phyloP scores from a whole-genome alignment of 2,113 vertebrate species.

The Sylvietta virens region DNA sequence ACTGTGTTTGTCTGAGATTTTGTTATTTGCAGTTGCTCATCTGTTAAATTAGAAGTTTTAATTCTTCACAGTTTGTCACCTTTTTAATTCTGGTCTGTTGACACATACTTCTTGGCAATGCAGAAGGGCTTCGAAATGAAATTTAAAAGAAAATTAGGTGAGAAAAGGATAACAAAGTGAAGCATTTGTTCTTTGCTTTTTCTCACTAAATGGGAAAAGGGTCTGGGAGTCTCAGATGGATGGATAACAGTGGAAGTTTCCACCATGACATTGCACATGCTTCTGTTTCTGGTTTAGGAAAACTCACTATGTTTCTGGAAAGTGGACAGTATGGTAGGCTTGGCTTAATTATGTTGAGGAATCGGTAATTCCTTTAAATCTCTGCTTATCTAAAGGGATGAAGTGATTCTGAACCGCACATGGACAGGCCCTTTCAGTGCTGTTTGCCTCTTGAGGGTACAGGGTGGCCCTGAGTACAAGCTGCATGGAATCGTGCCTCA shows the following conservation, averaged over 20 bases:
- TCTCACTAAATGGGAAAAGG: neutral
- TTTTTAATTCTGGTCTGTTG: constrained; percentile 71
- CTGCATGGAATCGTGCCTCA: neutral
- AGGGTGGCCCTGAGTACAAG: neutral
- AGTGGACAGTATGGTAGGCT: neutral
- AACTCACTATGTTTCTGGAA: neutral
- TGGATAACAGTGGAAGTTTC: neutral
- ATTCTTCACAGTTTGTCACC: constrained; percentile 77
- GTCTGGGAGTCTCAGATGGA: neutral
- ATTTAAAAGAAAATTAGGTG: constrained; percentile 65
- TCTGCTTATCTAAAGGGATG: neutral
- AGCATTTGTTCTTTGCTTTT: neutral
- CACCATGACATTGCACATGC: no score
- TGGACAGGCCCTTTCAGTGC: neutral
- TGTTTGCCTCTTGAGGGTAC: neutral
- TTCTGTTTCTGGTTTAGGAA: neutral
- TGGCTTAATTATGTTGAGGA: neutral
- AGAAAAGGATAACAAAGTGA: neutral
- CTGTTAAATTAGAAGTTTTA: constrained; percentile 78
- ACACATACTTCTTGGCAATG: constrained; percentile 48
- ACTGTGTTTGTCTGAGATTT: constrained; percentile 70
- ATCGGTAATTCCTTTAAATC: neutral
- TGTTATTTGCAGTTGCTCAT: constrained; percentile 74
- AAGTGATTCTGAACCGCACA: neutral
- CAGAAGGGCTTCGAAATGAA: constrained; percentile 54